A percentile compares a stretch with the other conserved stretches of the same genome.
Conservation (phyloP, 2,797 vertebrate species). For the Channallabes apus region DNA sequence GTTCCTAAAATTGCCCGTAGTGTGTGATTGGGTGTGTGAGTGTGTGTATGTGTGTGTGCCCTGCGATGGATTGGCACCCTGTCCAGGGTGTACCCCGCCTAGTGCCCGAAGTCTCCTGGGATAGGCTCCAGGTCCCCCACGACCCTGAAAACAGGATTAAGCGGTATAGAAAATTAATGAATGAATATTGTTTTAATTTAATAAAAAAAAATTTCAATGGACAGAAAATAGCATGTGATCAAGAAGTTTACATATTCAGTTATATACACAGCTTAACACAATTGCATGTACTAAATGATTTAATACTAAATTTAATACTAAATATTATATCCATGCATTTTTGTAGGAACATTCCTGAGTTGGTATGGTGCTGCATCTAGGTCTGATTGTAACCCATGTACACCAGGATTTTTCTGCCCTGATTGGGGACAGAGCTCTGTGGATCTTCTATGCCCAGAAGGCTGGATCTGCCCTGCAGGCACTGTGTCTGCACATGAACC, state of each 20-base stretch:
- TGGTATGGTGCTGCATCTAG: conserved; percentile 71
- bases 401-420: conserved; percentile 80
- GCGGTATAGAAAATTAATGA: too few relatives aligned
- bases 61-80: too few relatives aligned
- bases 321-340: background rate
- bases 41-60: too few relatives aligned
- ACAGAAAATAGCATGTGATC: background rate
- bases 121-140: too few relatives aligned
- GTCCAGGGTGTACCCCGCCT: too few relatives aligned
- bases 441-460: conserved; percentile 74
- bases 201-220: background rate
- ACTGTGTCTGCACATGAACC: conserved; percentile 72
- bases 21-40: too few relatives aligned
- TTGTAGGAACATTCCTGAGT: conserved; percentile 77
- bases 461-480: conserved; percentile 86
- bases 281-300: too few relatives aligned
- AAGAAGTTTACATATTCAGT: background rate
- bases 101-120: too few relatives aligned
- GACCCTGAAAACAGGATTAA: too few relatives aligned
- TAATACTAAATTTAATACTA: too few relatives aligned
- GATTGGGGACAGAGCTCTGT: conserved; percentile 75
- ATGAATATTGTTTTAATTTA: accelerated
- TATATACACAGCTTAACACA: background rate
- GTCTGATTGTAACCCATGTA: conserved; percentile 77
- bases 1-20: too few relatives aligned